A percentile compares a stretch with the other conserved stretches of the same genome.
Conservation (phyloP, 2,113 vertebrate species). For the Pollimyrus isidori region DNA sequence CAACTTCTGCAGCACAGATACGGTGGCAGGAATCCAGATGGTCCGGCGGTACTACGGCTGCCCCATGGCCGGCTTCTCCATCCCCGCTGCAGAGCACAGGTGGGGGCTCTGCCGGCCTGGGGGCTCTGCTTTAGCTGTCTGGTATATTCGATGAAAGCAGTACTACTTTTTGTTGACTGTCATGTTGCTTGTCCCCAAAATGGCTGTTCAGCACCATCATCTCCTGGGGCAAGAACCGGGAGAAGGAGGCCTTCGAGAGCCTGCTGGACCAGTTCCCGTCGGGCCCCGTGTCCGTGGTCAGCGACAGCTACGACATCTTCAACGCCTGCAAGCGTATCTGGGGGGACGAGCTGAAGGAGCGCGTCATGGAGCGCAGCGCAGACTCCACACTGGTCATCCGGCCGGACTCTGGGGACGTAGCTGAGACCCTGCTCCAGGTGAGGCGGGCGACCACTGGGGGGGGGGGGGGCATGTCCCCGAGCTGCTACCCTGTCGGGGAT, state of each 20-base stretch:
- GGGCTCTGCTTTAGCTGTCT: background rate
- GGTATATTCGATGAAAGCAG: background rate
- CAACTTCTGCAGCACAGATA: conserved; percentile 66
- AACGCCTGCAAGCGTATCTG: conserved; percentile 67
- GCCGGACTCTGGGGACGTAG: conserved; percentile 62
- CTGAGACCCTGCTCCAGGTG: conserved; percentile 60
- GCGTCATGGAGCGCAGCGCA: conserved; percentile 58
- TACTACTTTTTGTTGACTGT: background rate
- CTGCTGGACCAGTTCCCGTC: conserved; percentile 58
- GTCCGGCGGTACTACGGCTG: conserved; percentile 59
- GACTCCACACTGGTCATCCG: conserved; percentile 60
- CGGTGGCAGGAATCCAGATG: conserved; percentile 61
- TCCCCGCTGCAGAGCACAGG: conserved; percentile 69
- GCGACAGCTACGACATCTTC: conserved; percentile 69
- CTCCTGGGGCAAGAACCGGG: conserved; percentile 57
- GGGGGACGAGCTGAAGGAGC: conserved; percentile 63
- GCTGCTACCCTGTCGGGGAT: background rate
- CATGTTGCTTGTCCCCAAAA: background rate
- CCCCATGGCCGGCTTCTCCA: conserved; percentile 65
- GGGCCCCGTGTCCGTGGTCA: conserved; percentile 59
- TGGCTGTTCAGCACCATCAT: conserved; percentile 56
- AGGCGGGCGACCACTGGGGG: background rate
- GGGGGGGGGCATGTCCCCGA: background rate
- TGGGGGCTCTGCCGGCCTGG: conserved; percentile 22
- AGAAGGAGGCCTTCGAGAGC: conserved; percentile 60